Evolutionary conservation across 2,113 vertebrate species (phyloP).

Genomic region (Microcebus griseorufus): DNA sequence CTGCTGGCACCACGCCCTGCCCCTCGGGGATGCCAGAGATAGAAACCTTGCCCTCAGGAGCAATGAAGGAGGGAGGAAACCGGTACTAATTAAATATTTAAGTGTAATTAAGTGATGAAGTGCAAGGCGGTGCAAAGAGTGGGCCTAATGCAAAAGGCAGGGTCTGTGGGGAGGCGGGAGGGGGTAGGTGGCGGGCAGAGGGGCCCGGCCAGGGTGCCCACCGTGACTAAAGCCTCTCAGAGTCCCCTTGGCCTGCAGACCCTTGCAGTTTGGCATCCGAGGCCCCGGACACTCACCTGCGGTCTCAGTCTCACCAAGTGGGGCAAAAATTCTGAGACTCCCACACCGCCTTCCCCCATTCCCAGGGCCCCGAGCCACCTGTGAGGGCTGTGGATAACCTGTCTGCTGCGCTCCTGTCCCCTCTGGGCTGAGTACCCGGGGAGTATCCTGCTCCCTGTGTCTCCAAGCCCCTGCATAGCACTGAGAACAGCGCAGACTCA

Average conservation of each 20-base stretch:
- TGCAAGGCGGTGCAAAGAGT: not conserved
- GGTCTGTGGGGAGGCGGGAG: not conserved
- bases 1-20: not conserved
- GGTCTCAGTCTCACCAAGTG: not conserved
- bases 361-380: not conserved
- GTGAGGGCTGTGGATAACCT: not conserved
- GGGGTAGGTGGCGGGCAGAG: not conserved
- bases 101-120: not conserved
- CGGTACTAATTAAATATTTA: not conserved
- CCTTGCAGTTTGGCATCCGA: not conserved
- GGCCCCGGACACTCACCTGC: not conserved
- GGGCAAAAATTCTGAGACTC: not conserved
- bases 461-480: not conserved
- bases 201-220: not conserved
- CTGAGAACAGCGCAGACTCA: rapidly evolving
- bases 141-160: not conserved
- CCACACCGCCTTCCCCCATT: rapidly evolving
- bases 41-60: not conserved
- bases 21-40: not conserved
- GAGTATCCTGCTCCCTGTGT: not conserved
- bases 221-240: not conserved
- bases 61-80: not conserved
- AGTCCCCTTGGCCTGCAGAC: not conserved
- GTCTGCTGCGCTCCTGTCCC: not conserved
- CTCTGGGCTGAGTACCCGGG: not conserved